phyloP scores from a whole-genome alignment of 2,888 invertebrate genomes.

The Aelia acuminata region DNA sequence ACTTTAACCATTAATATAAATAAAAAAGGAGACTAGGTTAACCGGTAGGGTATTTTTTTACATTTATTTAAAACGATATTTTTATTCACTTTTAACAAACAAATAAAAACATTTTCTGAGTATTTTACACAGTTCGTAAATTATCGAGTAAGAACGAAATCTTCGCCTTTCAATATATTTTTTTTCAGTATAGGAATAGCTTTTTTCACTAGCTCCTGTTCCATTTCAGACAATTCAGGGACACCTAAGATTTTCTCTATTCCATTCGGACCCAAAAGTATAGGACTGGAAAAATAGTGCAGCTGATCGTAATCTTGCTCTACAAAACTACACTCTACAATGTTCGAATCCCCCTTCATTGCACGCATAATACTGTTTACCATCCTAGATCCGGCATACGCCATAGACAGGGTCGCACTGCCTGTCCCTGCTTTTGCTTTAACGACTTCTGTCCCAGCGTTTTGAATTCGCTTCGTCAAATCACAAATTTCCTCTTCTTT shows the following conservation, averaged over 20 bases:
- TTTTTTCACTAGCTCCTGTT: conserved; percentile 84
- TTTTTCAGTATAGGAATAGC: conserved; percentile 94
- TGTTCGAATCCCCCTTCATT: conserved; percentile 86
- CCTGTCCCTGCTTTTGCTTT: conserved; percentile 99
- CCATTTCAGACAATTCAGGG: conserved; percentile 87
- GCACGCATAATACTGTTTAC: conserved; percentile 87
- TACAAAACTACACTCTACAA: conserved; percentile 95
- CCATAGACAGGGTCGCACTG: conserved; percentile 98
- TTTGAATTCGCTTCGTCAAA: conserved; percentile 92
- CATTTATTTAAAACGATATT: too few relatives aligned
- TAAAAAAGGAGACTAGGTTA: too few relatives aligned
- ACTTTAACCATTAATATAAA: too few relatives aligned
- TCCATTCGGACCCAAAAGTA: conserved; percentile 91
- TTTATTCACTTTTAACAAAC: too few relatives aligned
- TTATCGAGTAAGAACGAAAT: conserved; percentile 75
- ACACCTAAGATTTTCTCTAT: conserved; percentile 93
- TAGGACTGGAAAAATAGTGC: conserved; percentile 93
- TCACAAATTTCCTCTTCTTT: conserved; percentile 84
- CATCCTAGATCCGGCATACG: conserved; percentile 95
- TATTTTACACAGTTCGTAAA: not conserved
- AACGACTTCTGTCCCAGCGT: conserved; percentile 98
- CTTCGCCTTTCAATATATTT: conserved; percentile 94
- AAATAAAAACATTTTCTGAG: too few relatives aligned
- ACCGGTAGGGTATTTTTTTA: too few relatives aligned
- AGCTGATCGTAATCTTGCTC: conserved; percentile 90